Conservation (phyloP, 1,140 invertebrate species). For the Drosophila paulistorum region DNA sequence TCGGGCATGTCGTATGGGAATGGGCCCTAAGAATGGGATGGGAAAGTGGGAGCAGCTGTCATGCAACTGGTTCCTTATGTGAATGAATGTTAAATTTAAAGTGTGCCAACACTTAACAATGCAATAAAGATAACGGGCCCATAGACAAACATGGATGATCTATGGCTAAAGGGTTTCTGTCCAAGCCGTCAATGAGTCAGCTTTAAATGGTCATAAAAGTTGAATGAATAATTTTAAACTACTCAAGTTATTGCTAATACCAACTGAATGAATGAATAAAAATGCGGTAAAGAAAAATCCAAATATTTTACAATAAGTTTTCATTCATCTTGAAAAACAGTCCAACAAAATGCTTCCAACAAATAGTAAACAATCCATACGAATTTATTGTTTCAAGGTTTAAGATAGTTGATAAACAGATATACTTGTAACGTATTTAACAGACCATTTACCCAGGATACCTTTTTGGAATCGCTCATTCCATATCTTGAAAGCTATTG, state of each 20-base stretch:
- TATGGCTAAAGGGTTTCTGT: neutral
- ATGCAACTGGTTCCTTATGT: constrained; percentile 14
- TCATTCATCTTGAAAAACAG: too few relatives aligned
- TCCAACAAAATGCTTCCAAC: too few relatives aligned
- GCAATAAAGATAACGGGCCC: constrained; percentile 63
- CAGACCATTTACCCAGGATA: constrained; percentile 1
- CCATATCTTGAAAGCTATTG: neutral
- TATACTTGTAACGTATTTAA: neutral
- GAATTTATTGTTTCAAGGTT: too few relatives aligned
- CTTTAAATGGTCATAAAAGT: constrained; percentile 21
- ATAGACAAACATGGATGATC: constrained; percentile 10
- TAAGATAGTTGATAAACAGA: neutral
- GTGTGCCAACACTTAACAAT: constrained; percentile 73
- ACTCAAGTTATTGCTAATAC: neutral
- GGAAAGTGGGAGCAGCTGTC: constrained; percentile 25
- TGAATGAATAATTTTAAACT: neutral
- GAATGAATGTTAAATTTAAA: constrained; percentile 57
- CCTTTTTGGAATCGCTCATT: constrained; percentile 1
- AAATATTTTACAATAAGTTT: too few relatives aligned
- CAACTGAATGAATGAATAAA: neutral
- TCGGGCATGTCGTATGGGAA: constrained; percentile 15
- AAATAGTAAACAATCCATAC: too few relatives aligned
- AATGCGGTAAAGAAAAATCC: too few relatives aligned
- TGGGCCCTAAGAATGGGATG: neutral
- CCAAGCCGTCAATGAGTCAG: constrained; percentile 15